These are phyloP conservation scores for Drosophila prosaltans DNA, from an alignment of 1,140 invertebrate genomes.

Conservation along the genomic window DNA sequence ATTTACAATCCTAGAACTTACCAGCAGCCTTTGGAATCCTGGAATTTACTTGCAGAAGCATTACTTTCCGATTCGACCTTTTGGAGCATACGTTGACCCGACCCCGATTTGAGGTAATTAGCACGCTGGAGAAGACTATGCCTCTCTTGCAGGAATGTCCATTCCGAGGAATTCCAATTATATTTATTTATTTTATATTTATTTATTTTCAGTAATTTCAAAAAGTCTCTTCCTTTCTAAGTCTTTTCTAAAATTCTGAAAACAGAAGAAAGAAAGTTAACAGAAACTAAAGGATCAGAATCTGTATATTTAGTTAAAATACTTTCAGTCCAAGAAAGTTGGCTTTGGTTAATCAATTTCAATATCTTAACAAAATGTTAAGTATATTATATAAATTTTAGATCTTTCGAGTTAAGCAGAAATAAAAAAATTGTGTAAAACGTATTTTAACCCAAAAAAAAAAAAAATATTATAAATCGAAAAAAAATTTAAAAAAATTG, in stretches of 20 bases:
- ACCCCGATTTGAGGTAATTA: neutral
- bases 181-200: no score
- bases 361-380: neutral
- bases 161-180: neutral
- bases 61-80: conserved; percentile 10
- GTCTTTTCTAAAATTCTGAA: no score
- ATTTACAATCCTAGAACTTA: no score
- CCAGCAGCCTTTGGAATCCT: no score
- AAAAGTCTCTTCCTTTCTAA: no score
- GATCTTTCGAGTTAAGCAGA: neutral
- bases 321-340: neutral
- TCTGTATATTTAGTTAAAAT: no score
- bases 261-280: no score
- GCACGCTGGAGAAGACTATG: neutral
- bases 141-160: neutral
- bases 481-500: conserved; percentile 23
- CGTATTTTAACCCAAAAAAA: conserved; percentile 17
- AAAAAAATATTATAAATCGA: neutral
- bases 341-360: neutral
- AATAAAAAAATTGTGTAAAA: conserved; percentile 6
- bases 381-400: neutral
- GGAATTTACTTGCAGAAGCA: no score
- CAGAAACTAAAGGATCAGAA: no score
- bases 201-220: no score
- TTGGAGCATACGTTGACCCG: neutral